Conservation (phyloP, 2,888 invertebrate genomes). For the Oxycera nigricornis region DNA sequence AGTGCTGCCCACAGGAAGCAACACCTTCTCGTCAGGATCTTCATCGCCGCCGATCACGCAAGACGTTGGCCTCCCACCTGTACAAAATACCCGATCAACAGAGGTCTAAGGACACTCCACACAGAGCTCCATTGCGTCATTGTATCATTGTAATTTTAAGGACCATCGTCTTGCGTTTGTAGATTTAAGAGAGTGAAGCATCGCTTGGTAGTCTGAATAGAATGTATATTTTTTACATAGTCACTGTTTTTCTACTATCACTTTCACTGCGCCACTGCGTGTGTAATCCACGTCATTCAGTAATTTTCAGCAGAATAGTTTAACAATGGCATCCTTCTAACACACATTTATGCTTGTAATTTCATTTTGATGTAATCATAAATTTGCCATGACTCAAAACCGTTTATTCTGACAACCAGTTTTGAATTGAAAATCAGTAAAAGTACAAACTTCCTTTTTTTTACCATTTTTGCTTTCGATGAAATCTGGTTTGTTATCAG, state of each 20-base stretch:
- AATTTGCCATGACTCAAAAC: conserved; percentile 33
- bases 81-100: conserved; percentile 58
- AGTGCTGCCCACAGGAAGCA: conserved; percentile 55
- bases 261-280: conserved; percentile 1
- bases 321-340: conserved; percentile 12
- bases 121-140: conserved; percentile 3
- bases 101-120: conserved; percentile 56
- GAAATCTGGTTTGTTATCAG: background rate
- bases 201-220: background rate
- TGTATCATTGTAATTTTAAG: conserved; percentile 20
- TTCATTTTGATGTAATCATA: conserved; percentile 24
- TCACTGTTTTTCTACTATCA: conserved; percentile 5
- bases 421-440: conserved; percentile 1
- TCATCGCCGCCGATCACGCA: conserved; percentile 54
- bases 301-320: background rate
- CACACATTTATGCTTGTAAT: conserved; percentile 14
- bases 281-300: conserved; percentile 3
- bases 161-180: conserved; percentile 2
- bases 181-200: background rate
- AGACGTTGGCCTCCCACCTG: conserved; percentile 59
- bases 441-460: conserved; percentile 20
- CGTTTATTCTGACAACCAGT: background rate
- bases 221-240: conserved; percentile 25
- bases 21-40: conserved; percentile 51
- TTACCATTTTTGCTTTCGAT: background rate